phyloP scores from a whole-genome alignment of 2,113 vertebrate genomes.

The Pungitius pungitius region DNA sequence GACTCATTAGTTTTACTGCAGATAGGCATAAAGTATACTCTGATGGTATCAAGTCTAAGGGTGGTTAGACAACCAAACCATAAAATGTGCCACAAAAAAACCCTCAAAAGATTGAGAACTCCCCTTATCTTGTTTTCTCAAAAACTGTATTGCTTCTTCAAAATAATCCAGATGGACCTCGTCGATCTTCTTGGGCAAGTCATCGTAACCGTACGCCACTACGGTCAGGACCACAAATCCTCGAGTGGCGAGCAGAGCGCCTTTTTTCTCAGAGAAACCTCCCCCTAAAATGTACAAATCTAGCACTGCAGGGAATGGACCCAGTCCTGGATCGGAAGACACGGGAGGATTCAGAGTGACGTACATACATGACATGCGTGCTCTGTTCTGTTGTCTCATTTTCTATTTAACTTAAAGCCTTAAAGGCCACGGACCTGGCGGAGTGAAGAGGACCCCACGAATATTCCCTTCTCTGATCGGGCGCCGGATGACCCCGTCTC shows the following conservation, averaged over 20 bases:
- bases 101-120: neutral
- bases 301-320: slow-evolving; percentile 65
- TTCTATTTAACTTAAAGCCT: no score
- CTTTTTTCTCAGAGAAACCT: slow-evolving; percentile 64
- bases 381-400: no score
- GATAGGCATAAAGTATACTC: no score
- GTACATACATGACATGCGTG: no score
- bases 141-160: slow-evolving; percentile 49
- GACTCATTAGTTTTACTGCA: no score
- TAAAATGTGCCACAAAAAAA: no score
- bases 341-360: neutral
- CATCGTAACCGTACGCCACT: slow-evolving; percentile 24
- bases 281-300: slow-evolving; percentile 56
- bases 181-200: slow-evolving; percentile 19
- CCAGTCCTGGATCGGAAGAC: slow-evolving; percentile 27
- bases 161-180: slow-evolving; percentile 60
- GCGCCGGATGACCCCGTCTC: slow-evolving; percentile 37
- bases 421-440: slow-evolving; percentile 36
- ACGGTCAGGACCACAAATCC: slow-evolving; percentile 67
- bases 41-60: no score
- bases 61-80: no score
- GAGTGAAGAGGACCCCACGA: slow-evolving; percentile 58
- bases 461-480: slow-evolving; percentile 39
- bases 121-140: slow-evolving; percentile 45
- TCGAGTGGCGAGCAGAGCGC: slow-evolving; percentile 58